Conservation (phyloP, 2,113 vertebrate genomes). For the Pampusana beccarii region DNA sequence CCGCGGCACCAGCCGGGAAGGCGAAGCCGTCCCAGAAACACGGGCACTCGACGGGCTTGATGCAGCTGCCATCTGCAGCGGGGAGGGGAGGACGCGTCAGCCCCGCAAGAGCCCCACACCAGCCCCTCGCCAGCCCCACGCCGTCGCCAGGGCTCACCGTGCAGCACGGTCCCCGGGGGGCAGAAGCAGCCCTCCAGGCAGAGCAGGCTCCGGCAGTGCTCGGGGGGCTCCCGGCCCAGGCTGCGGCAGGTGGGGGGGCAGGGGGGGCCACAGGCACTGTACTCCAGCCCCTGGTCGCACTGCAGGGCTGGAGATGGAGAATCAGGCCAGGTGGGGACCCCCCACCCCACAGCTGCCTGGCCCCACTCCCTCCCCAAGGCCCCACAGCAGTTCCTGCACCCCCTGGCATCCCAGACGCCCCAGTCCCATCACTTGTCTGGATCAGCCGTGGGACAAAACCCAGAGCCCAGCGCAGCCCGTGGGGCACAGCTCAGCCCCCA, state of each 20-base stretch:
- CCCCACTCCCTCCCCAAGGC: neutral
- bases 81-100: neutral
- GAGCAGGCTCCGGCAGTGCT: constrained; percentile 73
- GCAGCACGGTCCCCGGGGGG: constrained; percentile 75
- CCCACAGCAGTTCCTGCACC: too few relatives aligned
- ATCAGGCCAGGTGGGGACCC: too few relatives aligned
- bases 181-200: constrained; percentile 94
- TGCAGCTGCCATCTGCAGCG: constrained; percentile 76
- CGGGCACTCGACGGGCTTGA: constrained; percentile 77
- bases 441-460: too few relatives aligned
- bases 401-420: too few relatives aligned
- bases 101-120: rapidly evolving
- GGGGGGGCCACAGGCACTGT: constrained; percentile 83
- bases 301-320: constrained; percentile 80
- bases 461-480: too few relatives aligned
- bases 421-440: too few relatives aligned
- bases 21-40: constrained; percentile 82
- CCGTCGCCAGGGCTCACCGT: constrained; percentile 64
- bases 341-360: neutral
- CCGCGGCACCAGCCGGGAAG: constrained; percentile 77
- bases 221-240: constrained; percentile 42
- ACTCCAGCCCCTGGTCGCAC: constrained; percentile 86
- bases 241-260: constrained; percentile 79
- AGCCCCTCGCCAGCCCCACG: neutral
- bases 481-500: too few relatives aligned